Evolutionary conservation across 2,888 invertebrate species (phyloP).

Genomic region (Miltochrista miniata): DNA sequence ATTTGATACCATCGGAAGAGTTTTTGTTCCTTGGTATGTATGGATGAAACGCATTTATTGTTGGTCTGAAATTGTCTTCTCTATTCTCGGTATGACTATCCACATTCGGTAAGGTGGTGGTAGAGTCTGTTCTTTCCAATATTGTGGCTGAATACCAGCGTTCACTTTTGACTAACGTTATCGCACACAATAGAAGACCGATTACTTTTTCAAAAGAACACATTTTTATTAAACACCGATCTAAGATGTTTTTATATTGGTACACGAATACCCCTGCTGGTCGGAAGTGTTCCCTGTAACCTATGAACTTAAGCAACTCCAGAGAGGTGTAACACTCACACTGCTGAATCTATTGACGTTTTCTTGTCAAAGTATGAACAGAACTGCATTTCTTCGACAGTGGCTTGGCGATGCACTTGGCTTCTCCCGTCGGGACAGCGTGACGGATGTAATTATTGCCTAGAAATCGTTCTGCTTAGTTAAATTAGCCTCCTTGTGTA

Average conservation of each 20-base stretch:
- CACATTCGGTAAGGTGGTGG: slow-evolving; percentile 11
- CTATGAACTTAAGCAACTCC: no score
- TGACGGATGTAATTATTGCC: slow-evolving; percentile 67
- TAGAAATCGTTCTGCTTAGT: slow-evolving; percentile 69
- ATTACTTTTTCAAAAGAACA: slow-evolving; percentile 16
- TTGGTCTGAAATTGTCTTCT: slow-evolving; percentile 3
- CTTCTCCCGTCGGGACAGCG: slow-evolving; percentile 47
- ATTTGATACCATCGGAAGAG: slow-evolving; percentile 17
- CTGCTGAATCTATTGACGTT: not conserved
- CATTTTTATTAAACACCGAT: slow-evolving; percentile 25
- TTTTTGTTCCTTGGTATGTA: slow-evolving; percentile 1
- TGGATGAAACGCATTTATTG: not conserved
- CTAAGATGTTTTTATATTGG: not conserved
- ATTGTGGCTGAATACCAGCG: slow-evolving; percentile 57
- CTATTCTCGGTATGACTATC: slow-evolving; percentile 7
- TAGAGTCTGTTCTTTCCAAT: slow-evolving; percentile 27
- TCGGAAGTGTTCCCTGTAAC: no score
- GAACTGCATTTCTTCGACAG: slow-evolving; percentile 33
- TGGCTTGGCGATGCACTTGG: slow-evolving; percentile 43
- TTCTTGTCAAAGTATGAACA: slow-evolving; percentile 17
- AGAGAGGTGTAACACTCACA: no score
- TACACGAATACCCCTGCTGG: no score
- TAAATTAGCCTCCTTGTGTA: slow-evolving; percentile 51
- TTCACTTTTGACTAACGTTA: slow-evolving; percentile 39
- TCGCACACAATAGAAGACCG: slow-evolving; percentile 30